A percentile compares a stretch with the other conserved stretches of the same genome.
phyloP scores from a whole-genome alignment of 2,113 vertebrate genomes.

The Mirza zaza region DNA sequence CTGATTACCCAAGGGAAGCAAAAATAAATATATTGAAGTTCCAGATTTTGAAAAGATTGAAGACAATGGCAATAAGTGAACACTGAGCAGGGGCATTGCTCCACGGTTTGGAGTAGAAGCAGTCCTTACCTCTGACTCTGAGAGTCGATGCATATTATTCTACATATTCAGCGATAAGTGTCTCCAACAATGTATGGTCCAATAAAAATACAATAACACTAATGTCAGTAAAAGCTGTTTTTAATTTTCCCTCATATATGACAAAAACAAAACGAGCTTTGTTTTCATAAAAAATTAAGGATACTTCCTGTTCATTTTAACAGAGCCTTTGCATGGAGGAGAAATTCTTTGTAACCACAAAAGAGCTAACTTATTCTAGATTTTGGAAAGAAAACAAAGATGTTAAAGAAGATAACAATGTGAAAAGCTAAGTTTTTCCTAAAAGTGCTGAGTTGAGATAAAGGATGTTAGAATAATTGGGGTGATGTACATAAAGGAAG shows the following conservation, averaged over 20 bases:
- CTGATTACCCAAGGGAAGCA: neutral
- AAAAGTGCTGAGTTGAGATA: neutral
- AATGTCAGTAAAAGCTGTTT: neutral
- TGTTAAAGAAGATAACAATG: neutral
- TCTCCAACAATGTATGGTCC: neutral
- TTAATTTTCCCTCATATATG: neutral
- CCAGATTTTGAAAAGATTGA: neutral
- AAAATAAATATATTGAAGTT: neutral
- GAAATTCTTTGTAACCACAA: conserved; percentile 14
- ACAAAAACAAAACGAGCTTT: neutral
- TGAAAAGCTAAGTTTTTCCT: neutral
- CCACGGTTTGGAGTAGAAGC: neutral
- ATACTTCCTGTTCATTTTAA: neutral
- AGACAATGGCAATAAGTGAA: neutral
- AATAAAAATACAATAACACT: neutral
- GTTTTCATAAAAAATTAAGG: neutral
- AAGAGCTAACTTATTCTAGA: neutral
- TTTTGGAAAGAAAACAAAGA: conserved; percentile 11
- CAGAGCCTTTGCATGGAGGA: neutral
- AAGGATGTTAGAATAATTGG: neutral
- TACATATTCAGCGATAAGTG: neutral
- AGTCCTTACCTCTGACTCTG: neutral
- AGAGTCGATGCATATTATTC: neutral
- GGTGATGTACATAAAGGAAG: neutral
- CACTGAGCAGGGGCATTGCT: neutral